Percentiles rank a stretch among this genome's conserved stretches.
phyloP scores from a whole-genome alignment of 2,888 invertebrate species.

The Pyrrhia umbra region DNA sequence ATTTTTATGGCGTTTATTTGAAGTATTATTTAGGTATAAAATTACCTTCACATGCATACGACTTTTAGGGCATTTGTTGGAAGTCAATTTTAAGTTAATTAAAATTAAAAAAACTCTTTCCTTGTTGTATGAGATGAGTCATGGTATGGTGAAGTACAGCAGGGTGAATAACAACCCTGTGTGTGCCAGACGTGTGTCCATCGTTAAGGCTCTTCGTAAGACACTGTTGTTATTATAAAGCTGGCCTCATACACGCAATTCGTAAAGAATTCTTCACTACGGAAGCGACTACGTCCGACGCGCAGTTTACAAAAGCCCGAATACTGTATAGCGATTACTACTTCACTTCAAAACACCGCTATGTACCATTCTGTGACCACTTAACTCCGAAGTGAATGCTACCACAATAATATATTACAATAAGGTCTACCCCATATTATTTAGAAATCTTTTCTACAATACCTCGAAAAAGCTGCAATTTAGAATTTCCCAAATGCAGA shows the following conservation, averaged over 20 bases:
- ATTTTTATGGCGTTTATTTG: not conserved
- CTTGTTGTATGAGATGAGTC: not conserved
- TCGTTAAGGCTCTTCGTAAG: constrained; percentile 1
- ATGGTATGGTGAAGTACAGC: not conserved
- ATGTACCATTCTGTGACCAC: constrained; percentile 6
- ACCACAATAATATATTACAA: constrained; percentile 77
- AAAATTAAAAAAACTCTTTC: not conserved
- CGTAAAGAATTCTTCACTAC: not conserved
- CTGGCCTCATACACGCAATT: constrained; percentile 5
- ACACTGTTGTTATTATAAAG: constrained; percentile 5
- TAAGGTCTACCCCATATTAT: constrained; percentile 64
- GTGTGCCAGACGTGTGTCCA: not conserved
- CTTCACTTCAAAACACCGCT: not conserved
- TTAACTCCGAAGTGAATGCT: constrained; percentile 71
- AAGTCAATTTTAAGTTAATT: not conserved
- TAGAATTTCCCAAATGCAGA: constrained; percentile 54
- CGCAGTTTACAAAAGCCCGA: not conserved
- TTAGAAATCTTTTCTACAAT: constrained; percentile 37
- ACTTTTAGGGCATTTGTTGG: not conserved
- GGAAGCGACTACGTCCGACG: not conserved
- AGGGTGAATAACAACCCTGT: not conserved
- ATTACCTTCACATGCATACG: not conserved
- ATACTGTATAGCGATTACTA: not conserved
- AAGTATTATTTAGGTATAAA: not conserved
- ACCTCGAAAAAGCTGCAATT: constrained; percentile 52